Evolutionary conservation across 2,888 invertebrate species (phyloP), one percentile per base, ranked within the genome.

Genomic region (Leistus spinibarbis): DNA sequence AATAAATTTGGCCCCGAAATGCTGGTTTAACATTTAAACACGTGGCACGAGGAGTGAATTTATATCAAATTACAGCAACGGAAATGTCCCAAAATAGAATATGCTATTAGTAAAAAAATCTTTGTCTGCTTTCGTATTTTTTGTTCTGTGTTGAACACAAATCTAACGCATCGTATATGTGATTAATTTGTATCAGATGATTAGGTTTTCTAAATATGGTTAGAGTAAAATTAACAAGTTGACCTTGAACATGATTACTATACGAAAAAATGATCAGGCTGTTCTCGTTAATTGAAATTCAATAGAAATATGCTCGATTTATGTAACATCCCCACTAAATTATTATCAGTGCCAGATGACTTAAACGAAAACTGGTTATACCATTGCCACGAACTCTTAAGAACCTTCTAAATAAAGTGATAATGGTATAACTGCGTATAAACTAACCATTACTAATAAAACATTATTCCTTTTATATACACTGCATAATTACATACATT

Each of bases 111-210:
- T 40, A 40, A 40, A 40, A 40, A 40, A 40, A 40, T 40, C 40
- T 40, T 40, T 40, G 40, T 40, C 40, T 1, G 40, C 13, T 40
- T 40, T 40, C 10, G 7, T 40, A 10, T 40, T 13, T 5, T 40
- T 24, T 24, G 24, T 40, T 40, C 0, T 40, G 40, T 40, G 40
- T 40, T 40, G 40, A 40, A 40, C 40, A 4, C 7, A 40, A 40
- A 40, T 40, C 13, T 40, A 40, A 40, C 13, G 40, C 10, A 40
- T 10, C 40, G 40, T 13, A 10, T 40, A 40, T 40, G 13, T 5
- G 40, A 60, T 22, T 60, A 22, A 60, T 60, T 16, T 20, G 19
- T 60, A 60, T 60, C 60, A 60, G 60, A 60, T 60, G 20, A 60
- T 60, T 60, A 22, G 60, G 40, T 40, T 60, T 60, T 20, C 60